Evolutionary conservation across 2,888 invertebrate genomes (phyloP), one percentile per base, ranked within the genome.

Genomic region (Lissocephala sabroskyi): DNA sequence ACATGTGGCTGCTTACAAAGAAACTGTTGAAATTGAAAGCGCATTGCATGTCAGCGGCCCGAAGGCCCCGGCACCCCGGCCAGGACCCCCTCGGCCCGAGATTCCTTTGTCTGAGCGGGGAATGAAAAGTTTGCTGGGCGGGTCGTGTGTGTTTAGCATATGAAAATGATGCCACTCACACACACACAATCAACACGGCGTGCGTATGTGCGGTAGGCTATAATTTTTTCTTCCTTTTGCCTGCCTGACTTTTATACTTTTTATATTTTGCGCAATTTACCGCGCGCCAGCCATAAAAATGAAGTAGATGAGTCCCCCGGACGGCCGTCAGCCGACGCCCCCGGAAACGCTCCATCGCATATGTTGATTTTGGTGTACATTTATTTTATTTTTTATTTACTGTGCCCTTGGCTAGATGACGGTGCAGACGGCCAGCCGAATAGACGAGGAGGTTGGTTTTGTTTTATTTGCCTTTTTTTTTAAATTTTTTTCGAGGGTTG

Each of bases 31-130:
- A 77, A 74, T 70, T 74, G 75, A 77, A 71, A 71, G 71, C 66
- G 57, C 56, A 49, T 65, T 70, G 75, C 75, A 74, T 71, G 78
- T 71, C 78, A 71, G 58, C 66, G 75, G 70, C 56, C 75, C 52
- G n/a, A 37, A 18, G 45, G 39, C 48, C 54, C 5, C 35, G 29
- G 14, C 28, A 14, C 18, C 16, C n/a, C 23, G 14, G 9, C n/a
- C n/a, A n/a, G n/a, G n/a, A n/a, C n/a, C n/a, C n/a, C n/a, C n/a
- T n/a, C 13, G 45, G 39, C 48, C 54, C 5, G 32, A 32, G 14
- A 36, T n/a, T 14, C 16, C n/a, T 23, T 23, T 23, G 23, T 5
- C 23, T 23, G 23, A 49, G 47, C 37, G 49, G 39, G 65, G 62
- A 61, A 57, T 67, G 60, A 57, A 63, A 56, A 67, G 52, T 67